phyloP scores from a whole-genome alignment of 2,888 invertebrate species.

The Prionchulus punctatus region DNA sequence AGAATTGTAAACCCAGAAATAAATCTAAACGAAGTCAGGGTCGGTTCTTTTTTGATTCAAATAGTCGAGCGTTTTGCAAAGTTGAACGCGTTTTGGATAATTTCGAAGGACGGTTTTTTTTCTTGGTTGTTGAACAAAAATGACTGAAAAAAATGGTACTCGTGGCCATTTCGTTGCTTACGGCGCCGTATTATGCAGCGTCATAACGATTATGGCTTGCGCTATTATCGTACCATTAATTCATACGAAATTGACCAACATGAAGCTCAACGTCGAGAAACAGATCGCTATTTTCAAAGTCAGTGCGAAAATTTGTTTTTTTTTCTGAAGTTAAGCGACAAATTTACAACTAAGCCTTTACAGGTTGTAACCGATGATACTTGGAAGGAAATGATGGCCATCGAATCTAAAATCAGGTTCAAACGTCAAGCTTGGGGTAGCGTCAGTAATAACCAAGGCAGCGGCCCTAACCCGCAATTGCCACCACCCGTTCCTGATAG shows the following conservation, averaged over 20 bases:
- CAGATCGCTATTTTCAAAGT: not conserved
- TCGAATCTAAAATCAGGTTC: not conserved
- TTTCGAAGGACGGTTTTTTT: too few species aligned
- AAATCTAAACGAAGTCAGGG: too few species aligned
- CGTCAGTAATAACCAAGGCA: too few species aligned
- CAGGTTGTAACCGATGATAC: not conserved
- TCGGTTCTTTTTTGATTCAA: too few species aligned
- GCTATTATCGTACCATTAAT: not conserved
- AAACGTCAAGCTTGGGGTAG: not conserved
- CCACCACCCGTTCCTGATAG: not conserved
- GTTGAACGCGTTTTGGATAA: too few species aligned
- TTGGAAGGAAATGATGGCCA: slow-evolving; percentile 1
- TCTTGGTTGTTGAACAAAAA: too few species aligned
- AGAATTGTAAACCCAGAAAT: too few species aligned
- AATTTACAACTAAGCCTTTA: too few species aligned
- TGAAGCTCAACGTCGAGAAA: not conserved
- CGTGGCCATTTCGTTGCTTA: not conserved
- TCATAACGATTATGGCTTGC: slow-evolving; percentile 1
- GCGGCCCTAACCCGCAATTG: too few species aligned
- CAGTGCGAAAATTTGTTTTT: not conserved
- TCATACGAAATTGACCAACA: not conserved
- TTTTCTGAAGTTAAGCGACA: too few species aligned
- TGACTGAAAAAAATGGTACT: too few species aligned
- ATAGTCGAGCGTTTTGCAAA: too few species aligned
- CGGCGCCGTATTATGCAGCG: slow-evolving; percentile 5